Percentiles rank a stretch among this genome's conserved stretches.
Conservation (phyloP, 2,797 vertebrate genomes). For the Helicolenus hilgendorfi region DNA sequence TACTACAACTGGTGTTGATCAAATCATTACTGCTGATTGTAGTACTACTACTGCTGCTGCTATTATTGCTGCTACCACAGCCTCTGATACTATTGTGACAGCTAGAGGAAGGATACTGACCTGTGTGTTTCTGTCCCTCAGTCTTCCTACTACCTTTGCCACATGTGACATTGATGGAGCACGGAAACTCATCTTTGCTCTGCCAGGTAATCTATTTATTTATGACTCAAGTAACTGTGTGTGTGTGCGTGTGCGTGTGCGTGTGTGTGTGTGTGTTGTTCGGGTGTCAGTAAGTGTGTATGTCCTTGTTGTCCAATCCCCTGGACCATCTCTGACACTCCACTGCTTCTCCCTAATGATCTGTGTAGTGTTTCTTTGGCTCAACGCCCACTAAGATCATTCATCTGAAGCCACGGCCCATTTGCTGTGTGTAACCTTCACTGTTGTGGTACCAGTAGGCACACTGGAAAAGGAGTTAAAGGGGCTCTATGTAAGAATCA, state of each 20-base stretch:
- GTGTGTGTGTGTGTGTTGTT: neutral
- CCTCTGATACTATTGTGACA: neutral
- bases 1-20: neutral
- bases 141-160: conserved; percentile 98
- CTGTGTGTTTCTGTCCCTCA: conserved; percentile 73
- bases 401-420: neutral
- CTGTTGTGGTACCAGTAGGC: neutral
- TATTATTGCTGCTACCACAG: neutral
- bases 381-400: neutral
- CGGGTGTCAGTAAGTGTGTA: neutral
- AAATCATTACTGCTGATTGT: neutral
- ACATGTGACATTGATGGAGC: conserved; percentile 97
- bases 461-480: no score
- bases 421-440: neutral
- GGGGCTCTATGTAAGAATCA: no score
- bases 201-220: conserved; percentile 92
- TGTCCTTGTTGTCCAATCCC: neutral
- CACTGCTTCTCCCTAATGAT: neutral
- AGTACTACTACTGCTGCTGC: neutral
- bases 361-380: neutral
- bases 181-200: conserved; percentile 99
- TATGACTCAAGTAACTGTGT: neutral
- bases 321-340: neutral
- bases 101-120: neutral
- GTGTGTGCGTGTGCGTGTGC: neutral